Evolutionary conservation across 2,888 invertebrate species (phyloP), one percentile per base, ranked within the genome.

Genomic region (Chalcosyrphus nemorum): DNA sequence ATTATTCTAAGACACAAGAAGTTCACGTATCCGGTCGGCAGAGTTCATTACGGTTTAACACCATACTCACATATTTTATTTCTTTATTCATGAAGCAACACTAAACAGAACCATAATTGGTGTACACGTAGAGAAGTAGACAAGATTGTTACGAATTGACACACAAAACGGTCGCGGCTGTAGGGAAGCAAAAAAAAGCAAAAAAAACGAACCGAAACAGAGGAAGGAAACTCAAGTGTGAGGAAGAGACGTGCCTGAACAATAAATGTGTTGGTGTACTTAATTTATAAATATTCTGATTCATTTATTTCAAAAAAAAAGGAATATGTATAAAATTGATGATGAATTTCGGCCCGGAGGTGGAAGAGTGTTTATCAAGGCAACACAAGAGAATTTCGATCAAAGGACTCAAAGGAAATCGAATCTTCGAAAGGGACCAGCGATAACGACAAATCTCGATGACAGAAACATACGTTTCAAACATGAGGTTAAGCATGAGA

Each of bases 401-500:
- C 75, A 75, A 68, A 47, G 57, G 24, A 45, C 52, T 27, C 70
- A 72, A 11, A 70, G 61, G 5, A 76, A 80, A 72, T 78, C 59
- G 13, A 63, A 35, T 21, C 45, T 70, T 2, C 24, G 52, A 29
- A 70, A 54, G 54, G 94, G 94, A n/a, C 93, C 94, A 4, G 93
- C 94, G 11, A 94, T 94, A 82, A 94, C 94, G 41, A 94, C 94
- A 32, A 94, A 93, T 88, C 90, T 94, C 80, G 92, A 91, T 86
- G 90, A 90, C 76, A 87, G 88, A 1, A 90, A 88, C 75, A 88
- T 91, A 17, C 88, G 90, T 35, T 91, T 90, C 74, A 89, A 94
- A 90, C 92, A 92, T 91, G 90, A 93, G 92, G 90, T 93, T 90
- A 90, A 93, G 92, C 88, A 93, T 92, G 88, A 93, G 91, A 92